Evolutionary conservation across 2,113 vertebrate species (phyloP).

Genomic region (Pipa parva): DNA sequence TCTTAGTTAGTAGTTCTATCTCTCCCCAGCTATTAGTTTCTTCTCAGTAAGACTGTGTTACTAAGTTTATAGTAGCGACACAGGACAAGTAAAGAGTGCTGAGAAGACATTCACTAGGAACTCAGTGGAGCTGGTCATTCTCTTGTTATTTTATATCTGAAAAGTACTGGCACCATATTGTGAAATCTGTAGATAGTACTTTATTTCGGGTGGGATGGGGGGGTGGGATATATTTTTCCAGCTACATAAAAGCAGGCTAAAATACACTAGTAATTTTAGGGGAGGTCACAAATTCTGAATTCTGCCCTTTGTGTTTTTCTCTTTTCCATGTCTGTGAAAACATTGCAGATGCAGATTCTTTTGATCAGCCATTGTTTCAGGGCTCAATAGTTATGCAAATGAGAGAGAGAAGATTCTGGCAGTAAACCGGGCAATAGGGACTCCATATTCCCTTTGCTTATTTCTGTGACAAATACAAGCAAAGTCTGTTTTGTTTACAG

Average conservation of each 20-base stretch:
- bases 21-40: conserved; percentile 1
- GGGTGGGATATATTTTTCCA: neutral
- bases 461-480: conserved; percentile 38
- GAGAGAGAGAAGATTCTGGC: conserved; percentile 26
- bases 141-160: neutral
- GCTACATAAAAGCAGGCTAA: neutral
- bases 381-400: conserved; percentile 41
- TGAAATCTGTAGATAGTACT: neutral
- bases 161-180: neutral
- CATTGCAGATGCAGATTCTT: conserved; percentile 24
- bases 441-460: conserved; percentile 39
- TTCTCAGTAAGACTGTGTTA: conserved; percentile 1
- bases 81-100: no score
- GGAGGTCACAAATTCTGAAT: conserved; percentile 26
- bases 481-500: conserved; percentile 38
- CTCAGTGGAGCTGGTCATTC: neutral
- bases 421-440: conserved; percentile 19
- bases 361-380: conserved; percentile 39
- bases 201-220: neutral
- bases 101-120: neutral
- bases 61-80: neutral
- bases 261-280: conserved; percentile 15
- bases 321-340: neutral
- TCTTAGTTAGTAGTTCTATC: conserved; percentile 4
- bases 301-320: conserved; percentile 18